Percentiles rank a stretch among this genome's conserved stretches.
phyloP scores from a whole-genome alignment of 2,797 vertebrate species.

The Molossus alvarezi region DNA sequence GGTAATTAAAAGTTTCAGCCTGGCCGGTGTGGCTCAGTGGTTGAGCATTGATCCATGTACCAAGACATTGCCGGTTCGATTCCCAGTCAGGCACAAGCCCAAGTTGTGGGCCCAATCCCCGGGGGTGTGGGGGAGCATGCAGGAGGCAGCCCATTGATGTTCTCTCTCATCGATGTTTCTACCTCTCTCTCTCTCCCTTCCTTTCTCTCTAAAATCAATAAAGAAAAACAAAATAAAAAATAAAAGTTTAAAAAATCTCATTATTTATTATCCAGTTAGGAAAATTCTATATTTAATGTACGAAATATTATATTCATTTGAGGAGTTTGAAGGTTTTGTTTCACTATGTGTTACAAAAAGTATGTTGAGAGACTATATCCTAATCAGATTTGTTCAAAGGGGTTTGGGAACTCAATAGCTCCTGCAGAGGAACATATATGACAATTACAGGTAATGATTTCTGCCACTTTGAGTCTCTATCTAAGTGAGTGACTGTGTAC shows the following conservation, averaged over 20 bases:
- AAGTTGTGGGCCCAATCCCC: no score
- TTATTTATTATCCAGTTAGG: neutral
- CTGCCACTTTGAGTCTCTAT: constrained; percentile 30
- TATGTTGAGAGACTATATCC: neutral
- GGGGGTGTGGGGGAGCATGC: no score
- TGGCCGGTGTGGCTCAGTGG: no score
- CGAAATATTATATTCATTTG: neutral
- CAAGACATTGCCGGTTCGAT: no score
- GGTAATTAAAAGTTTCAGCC: neutral
- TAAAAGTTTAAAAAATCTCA: neutral
- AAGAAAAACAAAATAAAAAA: no score
- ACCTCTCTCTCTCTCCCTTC: no score
- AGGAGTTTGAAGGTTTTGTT: neutral
- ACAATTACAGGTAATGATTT: neutral
- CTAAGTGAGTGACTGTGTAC: neutral
- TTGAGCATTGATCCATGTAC: no score
- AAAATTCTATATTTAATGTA: neutral
- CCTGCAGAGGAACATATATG: neutral
- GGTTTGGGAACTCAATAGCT: neutral
- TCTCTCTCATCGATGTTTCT: no score
- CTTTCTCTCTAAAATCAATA: no score
- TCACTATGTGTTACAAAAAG: constrained; percentile 14
- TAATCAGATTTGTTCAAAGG: neutral
- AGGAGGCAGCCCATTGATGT: no score
- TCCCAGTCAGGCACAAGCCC: no score